Base-by-base conservation (phyloP, 1,140 invertebrate species). In the Mesaphorura yosii region DNA sequence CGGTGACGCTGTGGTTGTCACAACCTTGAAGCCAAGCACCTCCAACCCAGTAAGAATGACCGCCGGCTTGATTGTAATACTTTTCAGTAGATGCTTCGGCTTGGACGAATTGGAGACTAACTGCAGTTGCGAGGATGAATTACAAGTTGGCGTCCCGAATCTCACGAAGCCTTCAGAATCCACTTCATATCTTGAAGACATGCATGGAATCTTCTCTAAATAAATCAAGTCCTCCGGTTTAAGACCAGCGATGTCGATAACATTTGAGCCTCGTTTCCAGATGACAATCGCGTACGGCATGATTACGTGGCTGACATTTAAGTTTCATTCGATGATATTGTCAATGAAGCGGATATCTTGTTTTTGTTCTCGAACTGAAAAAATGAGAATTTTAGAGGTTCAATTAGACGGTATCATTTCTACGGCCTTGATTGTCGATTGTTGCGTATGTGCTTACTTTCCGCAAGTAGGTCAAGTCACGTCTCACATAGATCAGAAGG, bases 21-120 rank as follows among this genome's bases (percentile, higher is more conserved):
- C 82, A 39, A 88, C 84, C 72, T 82, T 82, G 69, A 87, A 88
- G 39, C 84, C 85, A 57, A 88, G 74, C 47, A 87, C 84, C 75
- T 88, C 85, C 57, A 88, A 69, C 56, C 84, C 85, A 46, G 83
- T 86, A 58, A 88, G 74, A 66, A 88, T 83, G 55, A 87, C 83
- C 70, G 83, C 86, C 62, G 84, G 84, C 50, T 62, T 57, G 17
- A 62, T 51, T 28, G 46, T 23, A 26, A 25, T 51, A 28, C n/a
- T 54, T 51, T 26, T 49, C 40, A 22, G 50, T 47, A 6, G n/a
- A 28, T 19, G 26, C 20, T 19, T 31, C 29, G 46, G 23, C 6
- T 12, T 28, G 44, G 29, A 10, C 17, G 47, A 31, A 47, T 15
- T 12, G 19, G 44, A n/a, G n/a, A n/a, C n/a, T n/a, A n/a, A n/a